Evolutionary conservation across 92 coral and sea anemone species (phyloP), one percentile per base, ranked within the genome.

Genomic region (Phymanthus crucifer): DNA sequence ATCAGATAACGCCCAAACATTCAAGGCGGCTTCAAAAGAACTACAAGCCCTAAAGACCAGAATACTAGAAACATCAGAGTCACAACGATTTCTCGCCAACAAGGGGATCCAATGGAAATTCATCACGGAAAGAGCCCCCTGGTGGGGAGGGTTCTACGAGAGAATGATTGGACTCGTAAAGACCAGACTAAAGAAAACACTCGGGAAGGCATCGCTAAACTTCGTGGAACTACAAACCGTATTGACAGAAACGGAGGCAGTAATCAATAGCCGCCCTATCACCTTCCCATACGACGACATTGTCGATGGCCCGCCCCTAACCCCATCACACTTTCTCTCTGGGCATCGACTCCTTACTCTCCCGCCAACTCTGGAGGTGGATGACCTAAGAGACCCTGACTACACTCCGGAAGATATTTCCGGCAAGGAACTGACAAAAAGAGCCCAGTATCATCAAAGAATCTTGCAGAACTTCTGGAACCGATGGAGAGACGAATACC

Each of bases 291-390:
- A 57, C 48, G 29, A 33, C 57, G 71, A 76, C 71, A 76, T 76
- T 72, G 43, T 57, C 50, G 80, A 54, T 18, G 32, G 70, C 16
- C 80, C 80, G 3, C 80, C 80, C 6, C 80, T 78, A n/a, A 67
- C 83, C 24, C 75, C 74, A 10, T 78, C 75, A 14, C 83, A 78
- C 40, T 78, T 78, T 56, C 73, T 78, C 19, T 78, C 75, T 33
- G 80, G 80, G 3, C 80, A 76, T 46, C 57, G 71, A 58, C 80
- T 76, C 70, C 46, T 76, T 32, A 76, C 66, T 36, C 27, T 76
- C 40, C n/a, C n/a, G n/a, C 80, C 80, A 32, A 52, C 57, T 31
- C 18, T 27, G 65, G 50, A 14, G 21, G 10, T 52, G 33, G 24
- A 17, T 13, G n/a, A n/a, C n/a, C n/a, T n/a, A n/a, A n/a, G 36